Conservation (phyloP, 2,797 vertebrate species). For the Aplochiton taeniatus region DNA sequence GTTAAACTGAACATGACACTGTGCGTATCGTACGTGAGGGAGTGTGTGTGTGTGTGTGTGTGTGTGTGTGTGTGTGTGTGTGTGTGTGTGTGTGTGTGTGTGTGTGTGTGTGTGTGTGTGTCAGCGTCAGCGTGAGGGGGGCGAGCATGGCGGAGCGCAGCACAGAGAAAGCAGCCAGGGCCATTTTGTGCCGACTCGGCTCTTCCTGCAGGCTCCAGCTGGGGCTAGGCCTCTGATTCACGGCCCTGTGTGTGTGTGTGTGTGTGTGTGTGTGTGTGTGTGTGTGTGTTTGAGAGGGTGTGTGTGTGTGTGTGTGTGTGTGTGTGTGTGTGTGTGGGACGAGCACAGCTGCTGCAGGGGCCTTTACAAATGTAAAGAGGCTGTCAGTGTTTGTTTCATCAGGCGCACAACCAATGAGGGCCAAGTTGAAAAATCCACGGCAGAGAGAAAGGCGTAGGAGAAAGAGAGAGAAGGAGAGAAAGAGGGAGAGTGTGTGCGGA, state of each 20-base stretch:
- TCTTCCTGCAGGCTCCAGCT: conserved; percentile 91
- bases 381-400: conserved; percentile 99
- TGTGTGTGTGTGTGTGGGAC: conserved; percentile 89
- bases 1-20: conserved; percentile 77
- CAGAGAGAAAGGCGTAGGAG: conserved; percentile 14
- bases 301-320: conserved; percentile 34
- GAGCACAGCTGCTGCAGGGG: conserved; percentile 97
- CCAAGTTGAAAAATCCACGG: conserved; percentile 94
- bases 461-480: conserved; percentile 48
- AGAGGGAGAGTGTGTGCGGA: too few relatives aligned
- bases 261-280: conserved; percentile 38
- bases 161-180: conserved; percentile 57
- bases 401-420: conserved; percentile 95
- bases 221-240: conserved; percentile 92
- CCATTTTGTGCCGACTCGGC: conserved; percentile 89
- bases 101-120: conserved; percentile 25
- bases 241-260: conserved; percentile 54
- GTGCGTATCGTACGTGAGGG: conserved; percentile 80
- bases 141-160: conserved; percentile 46
- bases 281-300: conserved; percentile 26
- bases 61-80: conserved; percentile 27
- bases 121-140: conserved; percentile 42
- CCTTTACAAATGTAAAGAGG: conserved; percentile 99
- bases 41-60: too few relatives aligned
- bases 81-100: conserved; percentile 32